phyloP scores from a whole-genome alignment of 2,113 vertebrate species.

The Tragelaphus buxtoni region DNA sequence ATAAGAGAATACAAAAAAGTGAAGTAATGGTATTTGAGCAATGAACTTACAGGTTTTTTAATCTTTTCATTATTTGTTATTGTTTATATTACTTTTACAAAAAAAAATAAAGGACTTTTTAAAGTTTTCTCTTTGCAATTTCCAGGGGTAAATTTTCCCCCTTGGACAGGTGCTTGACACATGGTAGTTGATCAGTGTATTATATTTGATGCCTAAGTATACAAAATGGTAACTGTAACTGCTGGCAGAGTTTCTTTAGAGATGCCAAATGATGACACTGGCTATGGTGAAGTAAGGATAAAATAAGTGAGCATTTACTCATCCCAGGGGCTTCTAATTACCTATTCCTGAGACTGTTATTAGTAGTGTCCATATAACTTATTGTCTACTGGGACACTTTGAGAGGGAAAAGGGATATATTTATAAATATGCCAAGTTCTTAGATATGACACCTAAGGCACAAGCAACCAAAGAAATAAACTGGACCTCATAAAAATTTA shows the following conservation, averaged over 20 bases:
- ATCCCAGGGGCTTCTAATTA: not conserved
- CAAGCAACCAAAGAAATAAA: not conserved
- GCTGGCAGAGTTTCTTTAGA: slow-evolving; percentile 8
- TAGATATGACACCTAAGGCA: not conserved
- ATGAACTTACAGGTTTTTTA: not conserved
- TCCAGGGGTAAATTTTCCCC: not conserved
- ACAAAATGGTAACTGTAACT: not conserved
- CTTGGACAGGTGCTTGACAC: not conserved
- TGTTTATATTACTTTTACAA: not conserved
- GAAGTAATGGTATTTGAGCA: not conserved
- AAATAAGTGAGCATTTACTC: slow-evolving; percentile 6
- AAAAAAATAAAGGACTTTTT: not conserved
- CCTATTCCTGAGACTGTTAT: not conserved
- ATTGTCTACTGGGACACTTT: not conserved
- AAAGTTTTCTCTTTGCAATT: not conserved
- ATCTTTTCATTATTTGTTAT: not conserved
- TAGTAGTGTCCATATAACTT: not conserved
- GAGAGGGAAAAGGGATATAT: not conserved
- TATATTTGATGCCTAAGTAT: not conserved
- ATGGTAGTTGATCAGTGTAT: not conserved
- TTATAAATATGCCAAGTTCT: not conserved
- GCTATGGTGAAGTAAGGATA: not conserved
- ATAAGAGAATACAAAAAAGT: slow-evolving; percentile 11
- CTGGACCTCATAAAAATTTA: not conserved
- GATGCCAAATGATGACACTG: not conserved